phyloP scores from a whole-genome alignment of 2,888 invertebrate genomes.

The Abrostola triplasia region DNA sequence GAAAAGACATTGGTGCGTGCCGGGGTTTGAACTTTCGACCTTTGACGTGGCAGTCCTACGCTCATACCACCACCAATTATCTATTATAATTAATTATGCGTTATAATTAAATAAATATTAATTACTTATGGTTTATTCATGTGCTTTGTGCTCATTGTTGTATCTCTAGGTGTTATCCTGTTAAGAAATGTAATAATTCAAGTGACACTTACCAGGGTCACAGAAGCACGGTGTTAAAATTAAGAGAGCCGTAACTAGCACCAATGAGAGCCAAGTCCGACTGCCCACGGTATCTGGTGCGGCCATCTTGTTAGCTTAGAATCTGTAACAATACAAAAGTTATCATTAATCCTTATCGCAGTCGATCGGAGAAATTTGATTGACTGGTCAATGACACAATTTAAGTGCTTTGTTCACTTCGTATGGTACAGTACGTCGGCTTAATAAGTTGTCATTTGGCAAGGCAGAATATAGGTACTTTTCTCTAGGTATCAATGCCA shows the following conservation, averaged over 20 bases:
- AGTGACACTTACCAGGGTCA: constrained; percentile 65
- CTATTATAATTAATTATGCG: too few species aligned
- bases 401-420: neutral
- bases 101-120: too few species aligned
- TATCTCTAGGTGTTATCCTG: too few species aligned
- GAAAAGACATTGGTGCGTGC: too few species aligned
- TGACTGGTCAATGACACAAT: neutral
- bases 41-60: too few species aligned
- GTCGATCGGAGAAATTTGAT: neutral
- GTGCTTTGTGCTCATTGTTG: neutral
- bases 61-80: too few species aligned
- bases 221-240: constrained; percentile 55
- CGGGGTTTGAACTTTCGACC: too few species aligned
- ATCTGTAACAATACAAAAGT: constrained; percentile 60
- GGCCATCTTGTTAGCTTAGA: constrained; percentile 59
- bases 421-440: too few species aligned
- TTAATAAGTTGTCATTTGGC: too few species aligned
- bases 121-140: neutral
- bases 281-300: constrained; percentile 39
- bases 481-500: too few species aligned
- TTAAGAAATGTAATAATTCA: too few species aligned
- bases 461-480: too few species aligned
- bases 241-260: constrained; percentile 52
- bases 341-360: neutral
- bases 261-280: constrained; percentile 40